These are phyloP conservation scores for Desoria tigrina DNA, from an alignment of 2,888 invertebrate genomes.

Conservation along the genomic window DNA sequence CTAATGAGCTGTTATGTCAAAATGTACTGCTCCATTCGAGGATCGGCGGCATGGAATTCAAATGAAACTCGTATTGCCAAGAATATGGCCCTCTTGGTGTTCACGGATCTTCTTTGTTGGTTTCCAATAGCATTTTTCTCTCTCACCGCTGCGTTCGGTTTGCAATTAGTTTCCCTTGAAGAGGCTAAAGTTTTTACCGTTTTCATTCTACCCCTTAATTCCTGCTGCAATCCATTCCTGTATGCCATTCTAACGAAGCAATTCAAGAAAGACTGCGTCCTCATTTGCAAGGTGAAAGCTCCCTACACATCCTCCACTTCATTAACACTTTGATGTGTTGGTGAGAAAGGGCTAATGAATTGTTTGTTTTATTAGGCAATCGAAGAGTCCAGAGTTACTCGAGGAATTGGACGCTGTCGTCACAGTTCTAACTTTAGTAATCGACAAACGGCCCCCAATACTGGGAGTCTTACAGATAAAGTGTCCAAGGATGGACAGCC, in stretches of 20 bases:
- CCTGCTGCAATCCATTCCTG: constrained; percentile 96
- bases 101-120: constrained; percentile 97
- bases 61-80: constrained; percentile 95
- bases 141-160: constrained; percentile 87
- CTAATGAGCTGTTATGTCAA: constrained; percentile 94
- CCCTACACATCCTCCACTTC: too few relatives aligned
- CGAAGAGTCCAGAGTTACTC: constrained; percentile 86
- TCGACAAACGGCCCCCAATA: constrained; percentile 82
- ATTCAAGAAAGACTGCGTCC: constrained; percentile 94
- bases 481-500: constrained; percentile 63
- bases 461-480: constrained; percentile 78
- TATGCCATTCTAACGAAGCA: constrained; percentile 97
- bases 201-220: constrained; percentile 91
- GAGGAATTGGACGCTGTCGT: constrained; percentile 81
- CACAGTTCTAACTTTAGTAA: constrained; percentile 86
- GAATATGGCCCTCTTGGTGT: constrained; percentile 92
- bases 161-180: constrained; percentile 85
- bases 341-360: neutral
- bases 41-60: constrained; percentile 93
- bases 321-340: neutral
- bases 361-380: constrained; percentile 64
- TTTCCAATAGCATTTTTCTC: constrained; percentile 96
- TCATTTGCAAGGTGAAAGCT: constrained; percentile 78
- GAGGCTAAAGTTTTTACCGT: constrained; percentile 93
- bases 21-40: constrained; percentile 97